phyloP scores from a whole-genome alignment of 2,888 invertebrate genomes.

The Neoaliturus tenellus region DNA sequence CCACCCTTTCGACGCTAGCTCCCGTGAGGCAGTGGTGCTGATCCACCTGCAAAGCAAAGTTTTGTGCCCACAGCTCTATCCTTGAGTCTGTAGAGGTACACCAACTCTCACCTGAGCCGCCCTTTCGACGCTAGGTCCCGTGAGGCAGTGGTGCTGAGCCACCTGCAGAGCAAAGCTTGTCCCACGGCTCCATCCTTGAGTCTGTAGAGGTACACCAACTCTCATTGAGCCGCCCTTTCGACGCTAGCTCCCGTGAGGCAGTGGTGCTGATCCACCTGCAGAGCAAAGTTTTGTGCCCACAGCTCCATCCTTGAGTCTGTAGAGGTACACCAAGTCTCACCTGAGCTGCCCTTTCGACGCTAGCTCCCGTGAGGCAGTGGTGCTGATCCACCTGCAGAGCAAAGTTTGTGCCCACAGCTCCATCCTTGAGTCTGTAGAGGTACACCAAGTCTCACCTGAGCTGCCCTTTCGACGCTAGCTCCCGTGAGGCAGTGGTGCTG shows the following conservation, averaged over 20 bases:
- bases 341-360: constrained; percentile 75
- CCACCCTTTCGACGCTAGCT: too few species aligned
- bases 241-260: constrained; percentile 76
- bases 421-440: constrained; percentile 79
- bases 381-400: constrained; percentile 80
- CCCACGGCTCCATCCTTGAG: constrained; percentile 77
- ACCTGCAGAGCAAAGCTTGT: constrained; percentile 81
- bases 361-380: constrained; percentile 75
- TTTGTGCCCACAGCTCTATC: too few species aligned
- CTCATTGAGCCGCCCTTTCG: constrained; percentile 74
- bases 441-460: constrained; percentile 78
- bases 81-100: too few species aligned
- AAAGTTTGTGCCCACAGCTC: constrained; percentile 78
- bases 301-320: constrained; percentile 78
- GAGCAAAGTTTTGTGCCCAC: constrained; percentile 80
- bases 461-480: constrained; percentile 75
- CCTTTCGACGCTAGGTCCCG: constrained; percentile 74
- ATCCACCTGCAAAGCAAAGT: too few species aligned
- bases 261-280: constrained; percentile 78
- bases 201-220: constrained; percentile 82
- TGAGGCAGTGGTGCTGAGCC: constrained; percentile 78
- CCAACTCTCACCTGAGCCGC: constrained; percentile 74
- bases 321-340: constrained; percentile 80
- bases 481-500: constrained; percentile 76
- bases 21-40: too few species aligned